phyloP scores from a whole-genome alignment of 2,113 vertebrate species.

The Nipponia nippon region DNA sequence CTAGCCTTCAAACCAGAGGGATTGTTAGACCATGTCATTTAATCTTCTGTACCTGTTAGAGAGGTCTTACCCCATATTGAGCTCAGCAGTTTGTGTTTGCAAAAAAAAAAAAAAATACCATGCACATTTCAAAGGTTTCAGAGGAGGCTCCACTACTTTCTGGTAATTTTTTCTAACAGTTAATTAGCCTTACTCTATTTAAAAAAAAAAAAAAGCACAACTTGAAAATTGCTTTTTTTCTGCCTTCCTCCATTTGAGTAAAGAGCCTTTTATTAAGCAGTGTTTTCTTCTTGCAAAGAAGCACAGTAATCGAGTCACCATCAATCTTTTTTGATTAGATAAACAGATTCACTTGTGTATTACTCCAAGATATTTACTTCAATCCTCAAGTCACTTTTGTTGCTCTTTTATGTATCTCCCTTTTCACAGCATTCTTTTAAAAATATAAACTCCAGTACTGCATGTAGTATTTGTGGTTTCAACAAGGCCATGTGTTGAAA shows the following conservation, averaged over 20 bases:
- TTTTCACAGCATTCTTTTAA: neutral
- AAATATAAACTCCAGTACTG: neutral
- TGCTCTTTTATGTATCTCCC: neutral
- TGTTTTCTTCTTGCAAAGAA: neutral
- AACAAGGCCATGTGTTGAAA: neutral
- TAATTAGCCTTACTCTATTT: neutral
- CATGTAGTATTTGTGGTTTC: neutral
- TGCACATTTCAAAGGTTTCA: neutral
- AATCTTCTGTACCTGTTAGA: neutral
- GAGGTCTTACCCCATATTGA: neutral
- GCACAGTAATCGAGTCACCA: neutral
- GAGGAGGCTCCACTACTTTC: neutral
- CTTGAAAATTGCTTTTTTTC: neutral
- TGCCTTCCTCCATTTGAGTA: neutral
- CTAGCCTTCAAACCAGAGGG: neutral
- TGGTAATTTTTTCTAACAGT: neutral
- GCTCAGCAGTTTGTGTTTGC: neutral
- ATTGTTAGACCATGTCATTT: neutral
- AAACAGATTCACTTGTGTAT: neutral
- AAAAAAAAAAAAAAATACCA: neutral
- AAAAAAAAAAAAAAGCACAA: neutral
- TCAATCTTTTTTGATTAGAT: neutral
- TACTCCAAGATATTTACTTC: neutral
- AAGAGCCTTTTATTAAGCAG: neutral
- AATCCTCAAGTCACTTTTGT: neutral